Conservation (phyloP, 2,888 invertebrate genomes). For the Acanthacorydalis orientalis region DNA sequence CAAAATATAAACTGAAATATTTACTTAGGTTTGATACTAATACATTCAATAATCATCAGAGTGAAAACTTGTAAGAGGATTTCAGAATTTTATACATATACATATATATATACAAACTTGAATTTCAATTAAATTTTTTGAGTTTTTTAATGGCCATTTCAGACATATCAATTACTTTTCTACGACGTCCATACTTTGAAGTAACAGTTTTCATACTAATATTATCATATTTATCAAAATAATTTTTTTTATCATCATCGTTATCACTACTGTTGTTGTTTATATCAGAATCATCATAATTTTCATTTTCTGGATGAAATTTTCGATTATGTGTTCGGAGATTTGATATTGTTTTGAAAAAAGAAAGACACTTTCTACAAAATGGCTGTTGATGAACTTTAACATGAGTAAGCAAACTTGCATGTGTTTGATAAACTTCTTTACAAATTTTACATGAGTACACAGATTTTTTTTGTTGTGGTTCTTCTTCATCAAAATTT, state of each 20-base stretch:
- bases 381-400: conserved; percentile 6
- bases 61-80: too few species aligned
- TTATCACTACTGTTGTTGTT: neutral
- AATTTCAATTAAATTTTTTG: neutral
- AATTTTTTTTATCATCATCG: neutral
- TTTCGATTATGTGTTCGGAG: conserved; percentile 2
- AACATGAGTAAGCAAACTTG: conserved; percentile 3
- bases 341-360: conserved; percentile 3
- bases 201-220: conserved; percentile 2
- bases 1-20: too few species aligned
- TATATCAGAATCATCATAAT: neutral
- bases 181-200: conserved; percentile 5
- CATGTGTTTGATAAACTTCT: neutral
- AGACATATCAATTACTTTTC: conserved; percentile 5
- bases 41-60: too few species aligned
- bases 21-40: too few species aligned
- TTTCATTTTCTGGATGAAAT: neutral
- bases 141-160: conserved; percentile 8
- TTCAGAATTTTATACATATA: too few species aligned
- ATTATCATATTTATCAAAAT: conserved; percentile 1
- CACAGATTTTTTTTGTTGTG: neutral
- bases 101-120: neutral
- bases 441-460: conserved; percentile 3
- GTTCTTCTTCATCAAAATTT: neutral
- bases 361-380: conserved; percentile 2